Evolutionary conservation across 2,797 vertebrate species (phyloP).

Genomic region (Mycteria americana): DNA sequence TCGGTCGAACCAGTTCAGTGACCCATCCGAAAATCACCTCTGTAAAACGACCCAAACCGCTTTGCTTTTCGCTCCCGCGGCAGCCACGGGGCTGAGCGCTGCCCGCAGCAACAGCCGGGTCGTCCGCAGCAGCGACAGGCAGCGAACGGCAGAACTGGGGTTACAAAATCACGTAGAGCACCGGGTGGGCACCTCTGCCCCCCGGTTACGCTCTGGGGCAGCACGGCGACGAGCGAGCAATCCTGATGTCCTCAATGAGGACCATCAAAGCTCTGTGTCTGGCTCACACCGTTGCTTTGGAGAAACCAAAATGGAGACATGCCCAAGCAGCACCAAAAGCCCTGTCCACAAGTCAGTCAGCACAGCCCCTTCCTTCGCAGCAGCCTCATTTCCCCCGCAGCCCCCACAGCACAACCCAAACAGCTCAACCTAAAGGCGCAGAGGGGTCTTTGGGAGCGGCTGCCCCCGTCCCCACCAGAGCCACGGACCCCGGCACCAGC

Average conservation of each 20-base stretch:
- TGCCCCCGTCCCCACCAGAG: not conserved
- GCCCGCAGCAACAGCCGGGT: not conserved
- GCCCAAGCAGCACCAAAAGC: not conserved
- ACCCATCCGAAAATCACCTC: not conserved
- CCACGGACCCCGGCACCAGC: not conserved
- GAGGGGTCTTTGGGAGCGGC: not conserved
- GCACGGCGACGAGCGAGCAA: not conserved
- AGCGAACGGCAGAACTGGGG: not conserved
- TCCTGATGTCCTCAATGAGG: not conserved
- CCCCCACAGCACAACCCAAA: not conserved
- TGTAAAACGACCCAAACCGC: not conserved
- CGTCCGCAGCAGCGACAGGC: not conserved
- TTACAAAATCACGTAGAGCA: accelerated
- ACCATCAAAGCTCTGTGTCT: not conserved
- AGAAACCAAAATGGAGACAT: not conserved
- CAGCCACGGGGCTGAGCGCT: not conserved
- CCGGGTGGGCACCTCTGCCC: not conserved
- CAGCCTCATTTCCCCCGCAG: not conserved
- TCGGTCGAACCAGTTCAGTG: accelerated
- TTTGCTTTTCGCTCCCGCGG: not conserved
- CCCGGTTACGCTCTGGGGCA: not conserved
- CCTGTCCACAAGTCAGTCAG: too few relatives aligned
- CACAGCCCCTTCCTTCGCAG: not conserved
- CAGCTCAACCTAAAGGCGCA: not conserved
- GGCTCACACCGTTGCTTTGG: not conserved